Evolutionary conservation across 1,140 invertebrate species (phyloP), one percentile per base, ranked within the genome.

Genomic region (Ostrea denselamellosa): DNA sequence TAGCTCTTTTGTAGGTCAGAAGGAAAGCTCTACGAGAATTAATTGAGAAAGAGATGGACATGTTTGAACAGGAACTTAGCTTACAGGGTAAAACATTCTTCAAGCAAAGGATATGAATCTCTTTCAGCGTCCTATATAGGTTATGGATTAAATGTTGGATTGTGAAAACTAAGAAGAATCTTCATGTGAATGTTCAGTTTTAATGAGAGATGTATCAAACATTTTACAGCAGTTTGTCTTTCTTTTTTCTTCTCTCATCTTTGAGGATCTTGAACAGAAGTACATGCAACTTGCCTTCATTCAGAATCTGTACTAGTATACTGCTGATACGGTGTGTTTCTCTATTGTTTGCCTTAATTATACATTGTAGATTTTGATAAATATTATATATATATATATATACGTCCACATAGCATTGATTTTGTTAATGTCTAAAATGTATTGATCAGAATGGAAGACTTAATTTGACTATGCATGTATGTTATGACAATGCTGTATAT

Each of bases 21-120:
- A 84, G 90, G 25, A 88, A 85, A 34, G 91, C 92, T 4, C 62
- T 92, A 83, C 87, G 91, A 44, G 77, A 90, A 7, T 85, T 88
- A 52, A 85, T 92, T 44, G 89, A 90, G 87, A 89, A 89, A 53
- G 92, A 92, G 22, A 86, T 65, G 34, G 91, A 89, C 34, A 86
- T 88, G 53, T 92, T 91, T 88, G 88, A 90, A 81, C 84, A 90
- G 34, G 92, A 92, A 88, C 90, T 92, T 9, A 81, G 87, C 34
- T 56, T 91, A 51, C 83, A 85, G 82, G 92, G 92, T 8, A 92
- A 92, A 83, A 92, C 92, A 77, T 92, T 92, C 89, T 92, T 91
- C 89, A 91, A 90, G 71, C 92, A 92, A 56, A 89, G 92, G 77
- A 90, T 92, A 68, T 92, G 68, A 89, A 77, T 25, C 25, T 77